phyloP scores from a whole-genome alignment of 2,888 invertebrate genomes.

The Ernsta delagoae region DNA sequence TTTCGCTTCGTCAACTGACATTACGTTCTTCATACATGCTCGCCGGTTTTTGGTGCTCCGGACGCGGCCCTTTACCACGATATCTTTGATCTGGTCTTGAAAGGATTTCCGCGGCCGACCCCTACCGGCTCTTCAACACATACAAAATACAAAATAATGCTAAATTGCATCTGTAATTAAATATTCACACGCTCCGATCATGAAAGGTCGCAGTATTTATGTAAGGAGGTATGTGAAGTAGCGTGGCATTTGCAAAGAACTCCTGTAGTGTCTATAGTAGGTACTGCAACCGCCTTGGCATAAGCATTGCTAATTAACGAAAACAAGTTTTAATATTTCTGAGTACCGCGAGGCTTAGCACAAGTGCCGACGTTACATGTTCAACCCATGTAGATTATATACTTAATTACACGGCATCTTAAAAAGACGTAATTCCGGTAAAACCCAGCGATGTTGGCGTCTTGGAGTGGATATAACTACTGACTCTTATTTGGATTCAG shows the following conservation, averaged over 20 bases:
- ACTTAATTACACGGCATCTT: background rate
- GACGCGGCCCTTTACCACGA: too few species aligned
- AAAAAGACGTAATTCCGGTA: background rate
- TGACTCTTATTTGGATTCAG: too few species aligned
- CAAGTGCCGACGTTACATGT: background rate
- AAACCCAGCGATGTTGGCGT: background rate
- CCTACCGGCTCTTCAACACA: too few species aligned
- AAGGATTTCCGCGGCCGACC: too few species aligned
- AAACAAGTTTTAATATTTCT: background rate
- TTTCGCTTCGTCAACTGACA: too few species aligned
- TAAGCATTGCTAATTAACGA: slow-evolving; percentile 3
- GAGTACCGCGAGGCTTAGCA: background rate
- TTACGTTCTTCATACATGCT: too few species aligned
- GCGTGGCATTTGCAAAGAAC: background rate
- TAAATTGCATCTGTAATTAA: background rate
- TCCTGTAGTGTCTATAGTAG: too few species aligned
- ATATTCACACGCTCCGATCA: background rate
- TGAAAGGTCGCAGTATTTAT: slow-evolving; percentile 1
- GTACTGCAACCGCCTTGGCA: slow-evolving; percentile 7
- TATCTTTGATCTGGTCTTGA: too few species aligned
- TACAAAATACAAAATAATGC: too few species aligned
- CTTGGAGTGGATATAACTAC: too few species aligned
- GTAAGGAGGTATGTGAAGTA: background rate
- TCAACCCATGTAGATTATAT: background rate
- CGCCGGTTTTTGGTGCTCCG: too few species aligned